phyloP scores from a whole-genome alignment of 2,797 vertebrate species.

The Limosa lapponica region DNA sequence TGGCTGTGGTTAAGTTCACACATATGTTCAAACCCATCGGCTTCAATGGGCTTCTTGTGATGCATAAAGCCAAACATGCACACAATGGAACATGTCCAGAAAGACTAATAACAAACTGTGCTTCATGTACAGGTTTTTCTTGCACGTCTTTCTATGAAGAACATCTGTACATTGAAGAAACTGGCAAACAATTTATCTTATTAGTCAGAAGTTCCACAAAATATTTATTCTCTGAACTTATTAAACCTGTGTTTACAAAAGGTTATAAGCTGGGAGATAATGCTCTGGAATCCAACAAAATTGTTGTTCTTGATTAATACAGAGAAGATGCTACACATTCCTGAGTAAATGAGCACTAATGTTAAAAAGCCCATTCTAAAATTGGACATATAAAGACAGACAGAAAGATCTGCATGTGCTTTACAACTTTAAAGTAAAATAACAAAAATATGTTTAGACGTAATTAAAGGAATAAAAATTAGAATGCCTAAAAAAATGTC shows the following conservation, averaged over 20 bases:
- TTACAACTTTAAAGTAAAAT: neutral
- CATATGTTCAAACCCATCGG: neutral
- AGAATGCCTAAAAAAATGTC: neutral
- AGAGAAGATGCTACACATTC: neutral
- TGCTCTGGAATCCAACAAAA: neutral
- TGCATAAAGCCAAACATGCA: constrained; percentile 1
- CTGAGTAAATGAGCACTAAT: neutral
- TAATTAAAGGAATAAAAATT: neutral
- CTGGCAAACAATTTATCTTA: constrained; percentile 51
- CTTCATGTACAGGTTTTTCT: neutral
- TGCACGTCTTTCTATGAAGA: neutral
- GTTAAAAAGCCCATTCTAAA: neutral
- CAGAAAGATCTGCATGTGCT: neutral
- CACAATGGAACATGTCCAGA: neutral
- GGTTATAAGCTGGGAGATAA: neutral
- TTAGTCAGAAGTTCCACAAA: constrained; percentile 35
- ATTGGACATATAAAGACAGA: neutral
- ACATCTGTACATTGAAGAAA: constrained; percentile 3
- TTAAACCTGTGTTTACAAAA: neutral
- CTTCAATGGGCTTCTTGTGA: neutral
- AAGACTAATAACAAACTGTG: constrained; percentile 5
- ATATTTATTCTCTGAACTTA: constrained; percentile 53
- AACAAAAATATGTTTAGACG: neutral
- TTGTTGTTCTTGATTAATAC: neutral
- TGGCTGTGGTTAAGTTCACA: neutral